phyloP scores from a whole-genome alignment of 2,797 vertebrate species.

The Eulemur mongoz region DNA sequence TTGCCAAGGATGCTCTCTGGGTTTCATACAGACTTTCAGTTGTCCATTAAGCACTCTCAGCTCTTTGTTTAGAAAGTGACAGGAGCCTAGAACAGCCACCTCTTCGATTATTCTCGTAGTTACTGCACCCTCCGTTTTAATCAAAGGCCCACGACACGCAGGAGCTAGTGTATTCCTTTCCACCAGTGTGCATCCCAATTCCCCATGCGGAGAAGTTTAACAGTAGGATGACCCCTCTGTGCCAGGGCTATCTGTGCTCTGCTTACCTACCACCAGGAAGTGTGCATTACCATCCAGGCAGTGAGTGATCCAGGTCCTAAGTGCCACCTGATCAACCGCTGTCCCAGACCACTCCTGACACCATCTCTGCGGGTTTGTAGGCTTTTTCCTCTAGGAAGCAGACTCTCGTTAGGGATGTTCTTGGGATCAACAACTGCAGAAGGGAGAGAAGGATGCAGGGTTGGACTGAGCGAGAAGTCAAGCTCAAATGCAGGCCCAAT shows the following conservation, averaged over 20 bases:
- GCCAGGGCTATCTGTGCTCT: not conserved
- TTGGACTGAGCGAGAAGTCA: not conserved
- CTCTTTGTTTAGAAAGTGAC: not conserved
- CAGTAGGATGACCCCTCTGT: not conserved
- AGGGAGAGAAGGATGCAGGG: not conserved
- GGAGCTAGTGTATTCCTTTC: not conserved
- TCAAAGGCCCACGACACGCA: not conserved
- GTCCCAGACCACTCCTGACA: not conserved
- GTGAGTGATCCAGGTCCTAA: not conserved
- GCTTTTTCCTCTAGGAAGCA: not conserved
- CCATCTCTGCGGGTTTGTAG: not conserved
- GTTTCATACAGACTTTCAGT: not conserved
- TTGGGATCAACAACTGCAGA: not conserved
- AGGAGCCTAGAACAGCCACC: not conserved
- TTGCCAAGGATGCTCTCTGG: not conserved
- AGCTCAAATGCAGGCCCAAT: not conserved
- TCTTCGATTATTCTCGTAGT: not conserved
- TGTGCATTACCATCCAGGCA: not conserved
- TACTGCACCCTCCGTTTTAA: not conserved
- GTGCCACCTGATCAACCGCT: not conserved
- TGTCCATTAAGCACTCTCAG: not conserved
- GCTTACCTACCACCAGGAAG: not conserved
- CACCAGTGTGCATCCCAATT: not conserved
- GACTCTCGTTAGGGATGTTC: not conserved
- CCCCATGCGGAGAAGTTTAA: not conserved